Conservation (phyloP, 2,888 invertebrate genomes). For the Pammene fasciana region DNA sequence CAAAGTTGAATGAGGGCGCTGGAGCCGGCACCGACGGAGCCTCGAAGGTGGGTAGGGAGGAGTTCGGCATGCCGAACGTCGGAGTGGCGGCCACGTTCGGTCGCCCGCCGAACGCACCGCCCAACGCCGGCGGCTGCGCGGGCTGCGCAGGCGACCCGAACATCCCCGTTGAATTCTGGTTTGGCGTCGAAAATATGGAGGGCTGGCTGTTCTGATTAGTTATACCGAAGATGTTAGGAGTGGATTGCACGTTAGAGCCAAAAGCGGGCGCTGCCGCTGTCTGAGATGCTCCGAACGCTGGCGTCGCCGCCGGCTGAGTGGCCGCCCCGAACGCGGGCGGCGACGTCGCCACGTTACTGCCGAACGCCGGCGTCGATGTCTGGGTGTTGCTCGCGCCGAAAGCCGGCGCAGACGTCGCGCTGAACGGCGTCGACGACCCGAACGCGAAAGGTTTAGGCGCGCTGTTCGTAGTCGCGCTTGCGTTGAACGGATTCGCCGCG, state of each 20-base stretch:
- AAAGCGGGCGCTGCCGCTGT: slow-evolving; percentile 33
- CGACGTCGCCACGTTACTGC: slow-evolving; percentile 42
- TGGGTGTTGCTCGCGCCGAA: slow-evolving; percentile 24
- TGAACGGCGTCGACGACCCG: slow-evolving; percentile 57
- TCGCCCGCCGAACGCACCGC: slow-evolving; percentile 61
- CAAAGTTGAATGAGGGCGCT: slow-evolving; percentile 65
- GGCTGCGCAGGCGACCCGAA: slow-evolving; percentile 58
- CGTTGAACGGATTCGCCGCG: slow-evolving; percentile 55
- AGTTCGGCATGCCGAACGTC: slow-evolving; percentile 57
- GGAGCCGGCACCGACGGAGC: slow-evolving; percentile 52
- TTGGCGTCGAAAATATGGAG: slow-evolving; percentile 58
- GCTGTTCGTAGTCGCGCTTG: slow-evolving; percentile 51
- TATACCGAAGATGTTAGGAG: slow-evolving; percentile 62
- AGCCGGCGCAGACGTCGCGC: slow-evolving; percentile 45
- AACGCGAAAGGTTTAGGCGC: slow-evolving; percentile 64
- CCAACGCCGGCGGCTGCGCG: slow-evolving; percentile 47
- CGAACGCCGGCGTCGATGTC: slow-evolving; percentile 52
- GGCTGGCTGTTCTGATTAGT: slow-evolving; percentile 53
- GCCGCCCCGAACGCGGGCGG: slow-evolving; percentile 18
- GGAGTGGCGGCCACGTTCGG: slow-evolving; percentile 51
- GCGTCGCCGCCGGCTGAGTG: slow-evolving; percentile 41
- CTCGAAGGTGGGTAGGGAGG: slow-evolving; percentile 60
- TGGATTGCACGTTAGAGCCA: slow-evolving; percentile 46
- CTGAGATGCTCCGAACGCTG: slow-evolving; percentile 53
- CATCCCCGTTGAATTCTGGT: slow-evolving; percentile 52